phyloP scores from a whole-genome alignment of 1,140 invertebrate genomes.

The Melitaea cinxia region DNA sequence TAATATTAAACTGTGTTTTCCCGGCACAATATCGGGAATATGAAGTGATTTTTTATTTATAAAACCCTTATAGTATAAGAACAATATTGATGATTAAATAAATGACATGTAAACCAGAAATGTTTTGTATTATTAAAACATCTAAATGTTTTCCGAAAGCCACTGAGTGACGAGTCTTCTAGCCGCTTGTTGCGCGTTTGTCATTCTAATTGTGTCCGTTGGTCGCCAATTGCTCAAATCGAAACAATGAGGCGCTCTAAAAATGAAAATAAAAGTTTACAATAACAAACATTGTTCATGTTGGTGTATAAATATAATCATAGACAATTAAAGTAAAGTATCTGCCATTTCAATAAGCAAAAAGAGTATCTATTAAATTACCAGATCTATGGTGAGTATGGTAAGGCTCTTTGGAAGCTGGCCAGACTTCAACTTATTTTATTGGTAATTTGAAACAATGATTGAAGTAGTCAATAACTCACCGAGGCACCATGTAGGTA shows the following conservation, averaged over 20 bases:
- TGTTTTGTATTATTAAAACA: slow-evolving; percentile 23
- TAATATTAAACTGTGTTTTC: slow-evolving; percentile 73
- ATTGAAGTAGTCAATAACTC: background rate
- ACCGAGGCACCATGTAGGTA: slow-evolving; percentile 79
- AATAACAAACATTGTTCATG: background rate
- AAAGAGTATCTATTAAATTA: no score
- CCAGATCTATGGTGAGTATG: no score
- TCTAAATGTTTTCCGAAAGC: slow-evolving; percentile 52
- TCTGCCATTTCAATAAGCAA: no score
- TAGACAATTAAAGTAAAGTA: no score
- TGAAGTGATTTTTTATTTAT: slow-evolving; percentile 52
- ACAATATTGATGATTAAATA: background rate
- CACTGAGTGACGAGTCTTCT: slow-evolving; percentile 83
- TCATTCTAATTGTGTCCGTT: slow-evolving; percentile 83
- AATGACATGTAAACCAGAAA: background rate
- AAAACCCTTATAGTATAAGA: slow-evolving; percentile 12
- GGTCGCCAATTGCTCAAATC: slow-evolving; percentile 84
- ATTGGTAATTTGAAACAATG: no score
- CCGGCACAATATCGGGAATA: slow-evolving; percentile 54
- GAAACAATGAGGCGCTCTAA: slow-evolving; percentile 88
- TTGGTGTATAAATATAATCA: no score
- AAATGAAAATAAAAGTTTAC: slow-evolving; percentile 30
- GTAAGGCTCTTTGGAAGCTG: no score
- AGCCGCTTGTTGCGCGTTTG: slow-evolving; percentile 82
- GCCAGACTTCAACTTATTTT: no score